These are phyloP conservation scores for Podarcis lilfordi DNA, from an alignment of 2,797 vertebrate species.

Conservation along the genomic window DNA sequence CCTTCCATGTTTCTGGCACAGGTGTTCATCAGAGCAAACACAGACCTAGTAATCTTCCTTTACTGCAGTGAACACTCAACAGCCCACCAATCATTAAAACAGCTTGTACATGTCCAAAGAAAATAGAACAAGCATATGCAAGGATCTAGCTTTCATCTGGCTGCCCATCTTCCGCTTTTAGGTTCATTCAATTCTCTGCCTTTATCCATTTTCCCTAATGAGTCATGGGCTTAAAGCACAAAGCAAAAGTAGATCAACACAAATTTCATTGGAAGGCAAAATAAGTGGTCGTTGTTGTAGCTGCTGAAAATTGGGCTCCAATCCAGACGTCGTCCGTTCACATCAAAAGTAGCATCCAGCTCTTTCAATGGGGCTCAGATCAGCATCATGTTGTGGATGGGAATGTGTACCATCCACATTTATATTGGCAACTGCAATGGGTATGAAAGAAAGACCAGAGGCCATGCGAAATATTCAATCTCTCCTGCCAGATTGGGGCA, in stretches of 20 bases:
- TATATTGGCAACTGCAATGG: background rate
- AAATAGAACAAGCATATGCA: background rate
- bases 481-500: background rate
- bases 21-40: rapidly evolving
- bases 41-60: background rate
- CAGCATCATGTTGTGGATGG: background rate
- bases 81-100: background rate
- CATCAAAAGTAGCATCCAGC: background rate
- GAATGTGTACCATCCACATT: background rate
- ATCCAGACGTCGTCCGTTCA: background rate
- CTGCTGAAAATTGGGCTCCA: background rate
- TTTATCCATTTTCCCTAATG: background rate
- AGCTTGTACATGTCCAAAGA: background rate
- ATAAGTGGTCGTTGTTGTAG: background rate
- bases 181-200: background rate
- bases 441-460: background rate
- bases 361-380: background rate
- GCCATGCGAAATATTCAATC: background rate
- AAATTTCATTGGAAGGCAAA: background rate
- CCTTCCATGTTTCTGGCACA: background rate
- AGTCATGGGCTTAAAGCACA: background rate
- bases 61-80: background rate
- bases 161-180: background rate
- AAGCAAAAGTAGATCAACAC: background rate
- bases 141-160: background rate